Evolutionary conservation across 1,140 invertebrate genomes (phyloP).

Genomic region (Delia radicum): DNA sequence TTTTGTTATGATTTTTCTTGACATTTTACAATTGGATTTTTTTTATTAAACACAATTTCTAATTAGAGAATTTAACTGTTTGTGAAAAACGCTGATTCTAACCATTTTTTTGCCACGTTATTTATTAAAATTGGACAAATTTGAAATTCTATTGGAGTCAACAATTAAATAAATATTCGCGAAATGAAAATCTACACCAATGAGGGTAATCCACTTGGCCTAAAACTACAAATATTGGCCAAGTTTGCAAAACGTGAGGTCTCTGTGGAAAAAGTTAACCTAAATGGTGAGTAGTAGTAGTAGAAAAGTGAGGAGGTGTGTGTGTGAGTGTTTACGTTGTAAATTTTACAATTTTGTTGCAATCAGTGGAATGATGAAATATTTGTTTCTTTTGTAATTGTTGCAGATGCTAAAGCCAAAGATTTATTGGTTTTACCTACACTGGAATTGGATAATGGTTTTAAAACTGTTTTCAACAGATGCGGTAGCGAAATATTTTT

Average conservation of each 20-base stretch:
- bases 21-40: neutral
- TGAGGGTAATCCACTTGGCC: constrained; percentile 68
- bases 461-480: constrained; percentile 61
- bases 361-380: constrained; percentile 40
- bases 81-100: neutral
- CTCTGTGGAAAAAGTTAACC: constrained; percentile 59
- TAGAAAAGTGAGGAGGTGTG: neutral
- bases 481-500: constrained; percentile 61
- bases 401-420: constrained; percentile 42
- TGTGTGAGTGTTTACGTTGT: too few species aligned
- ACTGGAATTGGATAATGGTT: constrained; percentile 57
- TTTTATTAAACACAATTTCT: neutral
- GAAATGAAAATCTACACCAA: constrained; percentile 69
- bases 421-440: constrained; percentile 57
- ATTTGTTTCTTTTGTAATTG: constrained; percentile 36
- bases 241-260: constrained; percentile 63
- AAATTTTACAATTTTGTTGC: too few species aligned
- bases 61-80: neutral
- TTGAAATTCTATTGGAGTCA: neutral
- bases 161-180: neutral
- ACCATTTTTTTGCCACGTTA: constrained; percentile 22
- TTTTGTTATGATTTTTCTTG: neutral
- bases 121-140: neutral
- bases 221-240: constrained; percentile 69
- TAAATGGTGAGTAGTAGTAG: constrained; percentile 58